phyloP scores from a whole-genome alignment of 2,113 vertebrate species.

The Phaethornis superciliosus region DNA sequence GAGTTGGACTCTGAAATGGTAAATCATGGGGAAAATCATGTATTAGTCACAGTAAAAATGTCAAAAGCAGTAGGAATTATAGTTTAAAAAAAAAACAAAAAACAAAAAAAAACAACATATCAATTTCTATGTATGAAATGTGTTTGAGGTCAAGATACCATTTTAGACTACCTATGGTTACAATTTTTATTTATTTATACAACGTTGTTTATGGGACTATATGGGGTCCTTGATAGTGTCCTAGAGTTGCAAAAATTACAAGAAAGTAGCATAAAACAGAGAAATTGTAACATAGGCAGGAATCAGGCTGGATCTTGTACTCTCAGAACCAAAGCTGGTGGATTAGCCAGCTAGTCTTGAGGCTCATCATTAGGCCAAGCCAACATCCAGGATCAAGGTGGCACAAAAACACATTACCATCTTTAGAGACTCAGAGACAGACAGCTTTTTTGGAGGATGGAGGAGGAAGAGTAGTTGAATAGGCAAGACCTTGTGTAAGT shows the following conservation, averaged over 20 bases:
- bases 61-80: not conserved
- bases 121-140: accelerated
- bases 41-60: conserved; percentile 17
- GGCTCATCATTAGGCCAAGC: not conserved
- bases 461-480: not conserved
- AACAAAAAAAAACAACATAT: not conserved
- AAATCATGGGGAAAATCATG: not conserved
- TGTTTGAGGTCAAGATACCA: not conserved
- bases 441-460: not conserved
- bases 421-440: not conserved
- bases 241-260: not conserved
- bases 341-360: not conserved
- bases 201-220: not conserved
- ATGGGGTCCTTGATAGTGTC: not conserved
- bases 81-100: not conserved
- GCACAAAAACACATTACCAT: not conserved
- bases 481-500: not conserved
- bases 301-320: not conserved
- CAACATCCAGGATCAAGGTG: accelerated
- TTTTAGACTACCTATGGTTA: not conserved
- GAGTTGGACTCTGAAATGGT: not conserved
- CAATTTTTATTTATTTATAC: not conserved
- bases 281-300: not conserved
- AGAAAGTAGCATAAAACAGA: not conserved
- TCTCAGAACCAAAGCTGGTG: not conserved